Percentiles rank a stretch among this genome's conserved stretches.
These are phyloP conservation scores for Oscheius myriophilus DNA, from an alignment of 2,888 invertebrate species.

Conservation along the genomic window DNA sequence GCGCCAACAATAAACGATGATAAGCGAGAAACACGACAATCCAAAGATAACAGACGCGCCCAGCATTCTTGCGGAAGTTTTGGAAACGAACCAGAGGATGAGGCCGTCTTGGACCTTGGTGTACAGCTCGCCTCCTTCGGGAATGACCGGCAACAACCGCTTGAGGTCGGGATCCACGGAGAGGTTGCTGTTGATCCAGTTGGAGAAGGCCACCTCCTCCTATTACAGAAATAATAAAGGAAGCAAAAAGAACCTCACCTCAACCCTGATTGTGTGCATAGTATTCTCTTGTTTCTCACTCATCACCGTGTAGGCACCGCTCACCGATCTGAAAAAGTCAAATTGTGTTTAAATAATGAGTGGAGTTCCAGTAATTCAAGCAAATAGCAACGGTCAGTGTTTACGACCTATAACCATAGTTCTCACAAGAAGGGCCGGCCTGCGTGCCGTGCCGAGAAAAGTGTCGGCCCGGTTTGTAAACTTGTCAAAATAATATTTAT, in stretches of 20 bases:
- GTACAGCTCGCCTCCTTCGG: conserved; percentile 89
- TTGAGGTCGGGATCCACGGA: conserved; percentile 87
- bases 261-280: conserved; percentile 85
- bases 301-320: conserved; percentile 62
- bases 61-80: neutral
- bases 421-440: too few relatives aligned
- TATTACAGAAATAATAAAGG: conserved; percentile 71
- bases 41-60: too few relatives aligned
- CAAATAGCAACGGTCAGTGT: too few relatives aligned
- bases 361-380: neutral
- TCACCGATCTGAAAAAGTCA: conserved; percentile 46
- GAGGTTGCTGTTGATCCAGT: conserved; percentile 89
- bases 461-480: too few relatives aligned
- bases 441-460: too few relatives aligned
- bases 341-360: neutral
- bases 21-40: neutral
- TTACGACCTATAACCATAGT: too few relatives aligned
- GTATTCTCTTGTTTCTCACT: conserved; percentile 74
- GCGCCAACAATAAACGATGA: neutral
- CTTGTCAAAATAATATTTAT: too few relatives aligned
- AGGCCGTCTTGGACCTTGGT: conserved; percentile 95
- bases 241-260: conserved; percentile 43
- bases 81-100: conserved; percentile 81
- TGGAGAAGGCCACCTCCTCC: conserved; percentile 96
- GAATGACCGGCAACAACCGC: conserved; percentile 89